Evolutionary conservation across 2,797 vertebrate genomes (phyloP).

Genomic region (Falco berigora): DNA sequence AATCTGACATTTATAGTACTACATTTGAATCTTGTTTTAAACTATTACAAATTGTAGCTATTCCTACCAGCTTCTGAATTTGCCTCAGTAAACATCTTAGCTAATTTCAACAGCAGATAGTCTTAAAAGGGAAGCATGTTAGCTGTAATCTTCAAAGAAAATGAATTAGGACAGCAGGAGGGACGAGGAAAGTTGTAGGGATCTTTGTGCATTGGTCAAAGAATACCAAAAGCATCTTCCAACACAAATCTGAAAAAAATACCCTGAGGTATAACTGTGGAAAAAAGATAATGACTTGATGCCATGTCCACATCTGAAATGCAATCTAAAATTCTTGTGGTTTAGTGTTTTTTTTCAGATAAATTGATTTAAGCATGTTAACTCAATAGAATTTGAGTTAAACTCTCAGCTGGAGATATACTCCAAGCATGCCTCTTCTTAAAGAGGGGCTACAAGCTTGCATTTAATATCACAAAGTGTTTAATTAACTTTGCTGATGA

Average conservation of each 20-base stretch:
- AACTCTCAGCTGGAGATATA: conserved; percentile 1
- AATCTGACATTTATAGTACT: background rate
- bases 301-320: background rate
- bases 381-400: background rate
- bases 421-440: background rate
- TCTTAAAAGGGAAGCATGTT: background rate
- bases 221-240: background rate
- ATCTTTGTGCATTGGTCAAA: background rate
- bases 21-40: background rate
- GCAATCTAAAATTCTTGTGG: background rate
- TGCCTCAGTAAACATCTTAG: background rate
- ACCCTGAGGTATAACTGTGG: background rate
- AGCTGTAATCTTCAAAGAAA: background rate
- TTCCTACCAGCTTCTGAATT: background rate
- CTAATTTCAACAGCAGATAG: background rate
- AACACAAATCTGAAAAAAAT: background rate
- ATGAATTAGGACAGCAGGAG: background rate
- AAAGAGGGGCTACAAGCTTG: conserved; percentile 2
- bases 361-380: background rate
- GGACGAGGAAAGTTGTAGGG: background rate
- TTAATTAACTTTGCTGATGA: conserved; percentile 53
- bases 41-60: background rate
- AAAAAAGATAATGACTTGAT: background rate
- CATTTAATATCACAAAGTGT: background rate
- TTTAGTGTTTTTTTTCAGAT: background rate